These are phyloP conservation scores for Gobio gobio DNA, from an alignment of 2,113 vertebrate species.

Conservation along the genomic window DNA sequence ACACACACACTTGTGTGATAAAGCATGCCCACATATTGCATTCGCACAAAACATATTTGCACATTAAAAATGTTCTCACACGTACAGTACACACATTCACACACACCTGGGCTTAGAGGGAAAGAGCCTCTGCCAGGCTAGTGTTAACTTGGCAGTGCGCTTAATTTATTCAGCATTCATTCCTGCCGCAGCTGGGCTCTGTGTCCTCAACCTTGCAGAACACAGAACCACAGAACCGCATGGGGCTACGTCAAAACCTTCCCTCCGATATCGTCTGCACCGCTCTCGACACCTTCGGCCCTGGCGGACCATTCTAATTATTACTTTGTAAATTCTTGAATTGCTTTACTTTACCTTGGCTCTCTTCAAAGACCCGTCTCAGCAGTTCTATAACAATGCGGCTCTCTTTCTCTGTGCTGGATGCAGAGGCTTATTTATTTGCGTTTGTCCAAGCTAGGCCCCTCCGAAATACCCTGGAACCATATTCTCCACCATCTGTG, in stretches of 20 bases:
- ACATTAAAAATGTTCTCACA: slow-evolving; percentile 23
- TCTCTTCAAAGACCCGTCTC: neutral
- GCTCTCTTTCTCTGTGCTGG: slow-evolving; percentile 33
- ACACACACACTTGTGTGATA: slow-evolving; percentile 28
- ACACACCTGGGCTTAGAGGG: slow-evolving; percentile 47
- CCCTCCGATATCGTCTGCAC: neutral
- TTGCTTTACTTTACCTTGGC: slow-evolving; percentile 7
- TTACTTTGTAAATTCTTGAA: slow-evolving; percentile 14
- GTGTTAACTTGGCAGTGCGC: slow-evolving; percentile 52
- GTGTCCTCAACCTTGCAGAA: slow-evolving; percentile 39
- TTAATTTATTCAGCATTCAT: slow-evolving; percentile 57
- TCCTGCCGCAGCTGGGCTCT: slow-evolving; percentile 52
- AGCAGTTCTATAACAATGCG: slow-evolving; percentile 36
- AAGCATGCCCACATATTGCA: slow-evolving; percentile 17
- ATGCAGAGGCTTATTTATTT: slow-evolving; percentile 57
- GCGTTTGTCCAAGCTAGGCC: slow-evolving; percentile 48
- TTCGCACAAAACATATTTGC: slow-evolving; percentile 39
- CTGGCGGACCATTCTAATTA: neutral
- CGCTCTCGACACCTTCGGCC: slow-evolving; percentile 4
- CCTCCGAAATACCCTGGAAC: slow-evolving; percentile 53
- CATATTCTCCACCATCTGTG: slow-evolving; percentile 58
- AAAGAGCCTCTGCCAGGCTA: slow-evolving; percentile 49
- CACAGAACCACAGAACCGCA: slow-evolving; percentile 29
- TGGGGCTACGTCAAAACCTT: slow-evolving; percentile 1
- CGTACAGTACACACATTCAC: slow-evolving; percentile 27